These are phyloP conservation scores for Atta colombica DNA, from an alignment of 1,140 invertebrate genomes.

Conservation along the genomic window DNA sequence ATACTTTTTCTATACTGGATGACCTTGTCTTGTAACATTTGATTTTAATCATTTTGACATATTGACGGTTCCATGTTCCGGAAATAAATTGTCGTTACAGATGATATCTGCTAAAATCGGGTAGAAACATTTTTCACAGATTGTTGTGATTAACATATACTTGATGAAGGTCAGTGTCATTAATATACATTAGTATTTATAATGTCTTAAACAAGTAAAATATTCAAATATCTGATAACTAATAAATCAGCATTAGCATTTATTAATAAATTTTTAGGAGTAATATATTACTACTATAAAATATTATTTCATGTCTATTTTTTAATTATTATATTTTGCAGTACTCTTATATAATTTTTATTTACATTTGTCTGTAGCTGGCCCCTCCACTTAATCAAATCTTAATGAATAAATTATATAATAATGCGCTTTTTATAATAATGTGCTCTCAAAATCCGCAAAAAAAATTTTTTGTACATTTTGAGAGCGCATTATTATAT, in stretches of 20 bases:
- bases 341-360: not conserved
- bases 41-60: constrained; percentile 52
- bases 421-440: no score
- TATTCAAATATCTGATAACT: not conserved
- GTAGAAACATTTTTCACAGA: constrained; percentile 36
- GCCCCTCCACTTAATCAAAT: no score
- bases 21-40: constrained; percentile 34
- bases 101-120: constrained; percentile 44
- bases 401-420: no score
- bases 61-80: constrained; percentile 22
- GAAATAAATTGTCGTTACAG: constrained; percentile 44
- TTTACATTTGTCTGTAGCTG: not conserved
- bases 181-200: not conserved
- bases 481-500: no score
- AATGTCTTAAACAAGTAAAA: not conserved
- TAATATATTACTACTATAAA: not conserved
- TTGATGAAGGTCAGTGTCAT: not conserved
- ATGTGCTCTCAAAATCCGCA: no score
- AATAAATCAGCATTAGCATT: not conserved
- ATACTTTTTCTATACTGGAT: not conserved
- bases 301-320: not conserved
- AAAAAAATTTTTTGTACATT: no score
- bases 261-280: not conserved
- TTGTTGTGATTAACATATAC: not conserved
- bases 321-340: not conserved